These are phyloP conservation scores for Diarsia dahlii DNA, from an alignment of 2,888 invertebrate genomes.

Conservation along the genomic window DNA sequence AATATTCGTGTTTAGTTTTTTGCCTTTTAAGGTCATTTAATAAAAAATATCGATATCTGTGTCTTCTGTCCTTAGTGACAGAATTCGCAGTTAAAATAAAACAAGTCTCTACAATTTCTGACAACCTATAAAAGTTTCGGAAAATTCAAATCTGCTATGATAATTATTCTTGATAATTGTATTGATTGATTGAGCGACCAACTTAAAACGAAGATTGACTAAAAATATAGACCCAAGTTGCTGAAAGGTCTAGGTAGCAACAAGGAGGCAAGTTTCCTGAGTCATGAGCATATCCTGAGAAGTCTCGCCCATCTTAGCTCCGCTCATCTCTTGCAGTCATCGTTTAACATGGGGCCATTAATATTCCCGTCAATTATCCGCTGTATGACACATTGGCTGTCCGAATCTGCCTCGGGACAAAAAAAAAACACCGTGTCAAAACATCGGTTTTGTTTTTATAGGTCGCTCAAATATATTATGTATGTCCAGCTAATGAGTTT, in stretches of 20 bases:
- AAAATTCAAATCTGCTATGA: neutral
- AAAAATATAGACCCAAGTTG: too few relatives aligned
- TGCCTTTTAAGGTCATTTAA: neutral
- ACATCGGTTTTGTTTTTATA: slow-evolving; percentile 2
- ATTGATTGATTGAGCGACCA: neutral
- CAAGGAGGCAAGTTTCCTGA: neutral
- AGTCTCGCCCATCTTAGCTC: neutral
- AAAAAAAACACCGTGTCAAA: slow-evolving; percentile 37
- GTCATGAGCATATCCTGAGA: slow-evolving; percentile 5
- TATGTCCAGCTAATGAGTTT: slow-evolving; percentile 14
- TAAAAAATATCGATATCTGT: neutral
- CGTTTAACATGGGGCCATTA: slow-evolving; percentile 40
- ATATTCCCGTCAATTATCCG: slow-evolving; percentile 59
- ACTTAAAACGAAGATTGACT: neutral
- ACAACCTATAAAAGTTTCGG: too few relatives aligned
- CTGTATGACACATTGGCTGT: slow-evolving; percentile 41
- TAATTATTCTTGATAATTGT: neutral
- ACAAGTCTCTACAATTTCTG: too few relatives aligned
- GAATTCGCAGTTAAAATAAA: neutral
- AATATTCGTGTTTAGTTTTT: slow-evolving; percentile 15
- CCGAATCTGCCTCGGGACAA: neutral
- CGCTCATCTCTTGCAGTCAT: slow-evolving; percentile 12
- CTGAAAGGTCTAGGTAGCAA: neutral
- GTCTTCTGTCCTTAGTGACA: too few relatives aligned
- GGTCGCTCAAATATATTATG: neutral